Evolutionary conservation across 2,797 vertebrate species (phyloP).

Genomic region (Tragopan temminckii): DNA sequence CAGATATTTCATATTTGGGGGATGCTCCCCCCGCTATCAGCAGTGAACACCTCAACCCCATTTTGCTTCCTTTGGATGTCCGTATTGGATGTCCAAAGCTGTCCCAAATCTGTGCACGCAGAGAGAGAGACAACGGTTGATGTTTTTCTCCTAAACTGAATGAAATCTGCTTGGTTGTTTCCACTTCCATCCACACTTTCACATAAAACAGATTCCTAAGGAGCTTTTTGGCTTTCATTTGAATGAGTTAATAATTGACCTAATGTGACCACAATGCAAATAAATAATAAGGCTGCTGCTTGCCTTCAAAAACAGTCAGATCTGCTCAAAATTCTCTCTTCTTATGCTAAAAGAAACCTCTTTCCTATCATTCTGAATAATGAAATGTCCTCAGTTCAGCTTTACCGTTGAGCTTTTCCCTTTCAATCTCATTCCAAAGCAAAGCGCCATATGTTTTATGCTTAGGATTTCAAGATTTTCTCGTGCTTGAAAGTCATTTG

Average conservation of each 20-base stretch:
- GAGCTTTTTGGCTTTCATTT: not conserved
- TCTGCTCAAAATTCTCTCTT: not conserved
- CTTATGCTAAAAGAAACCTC: not conserved
- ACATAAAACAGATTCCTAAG: not conserved
- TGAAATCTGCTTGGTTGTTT: not conserved
- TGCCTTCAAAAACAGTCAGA: not conserved
- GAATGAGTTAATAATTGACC: conserved; percentile 9
- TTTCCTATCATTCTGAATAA: conserved; percentile 19
- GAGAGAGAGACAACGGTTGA: not conserved
- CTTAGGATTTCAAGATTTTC: not conserved
- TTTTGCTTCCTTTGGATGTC: not conserved
- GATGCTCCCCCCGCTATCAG: not conserved
- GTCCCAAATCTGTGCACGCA: not conserved
- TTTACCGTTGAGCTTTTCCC: conserved; percentile 14
- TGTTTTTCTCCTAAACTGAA: not conserved
- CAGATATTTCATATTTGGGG: too few species aligned
- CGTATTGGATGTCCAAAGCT: not conserved
- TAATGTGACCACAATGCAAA: not conserved
- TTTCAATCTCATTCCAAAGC: conserved; percentile 6
- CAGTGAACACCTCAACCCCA: not conserved
- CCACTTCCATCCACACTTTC: not conserved
- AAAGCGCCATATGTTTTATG: conserved; percentile 30
- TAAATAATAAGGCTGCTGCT: not conserved
- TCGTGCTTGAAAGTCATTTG: conserved; percentile 1
- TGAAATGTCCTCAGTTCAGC: not conserved